Evolutionary conservation across 2,797 vertebrate species (phyloP).

Genomic region (Neostethus bicornis): DNA sequence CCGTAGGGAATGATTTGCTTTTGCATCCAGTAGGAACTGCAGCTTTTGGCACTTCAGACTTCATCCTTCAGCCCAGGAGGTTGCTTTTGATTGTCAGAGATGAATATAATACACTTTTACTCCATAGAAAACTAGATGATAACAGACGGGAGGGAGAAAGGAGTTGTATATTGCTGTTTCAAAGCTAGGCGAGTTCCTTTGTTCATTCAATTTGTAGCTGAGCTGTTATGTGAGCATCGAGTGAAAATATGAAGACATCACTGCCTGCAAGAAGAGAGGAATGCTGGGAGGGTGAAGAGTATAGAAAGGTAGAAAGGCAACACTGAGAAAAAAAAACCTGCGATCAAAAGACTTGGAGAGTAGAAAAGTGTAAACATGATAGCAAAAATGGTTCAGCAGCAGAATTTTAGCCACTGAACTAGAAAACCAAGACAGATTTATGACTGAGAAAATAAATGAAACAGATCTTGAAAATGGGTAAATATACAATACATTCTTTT

Average conservation of each 20-base stretch:
- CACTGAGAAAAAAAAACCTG: background rate
- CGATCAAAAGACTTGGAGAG: slow-evolving; percentile 22
- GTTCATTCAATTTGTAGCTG: slow-evolving; percentile 35
- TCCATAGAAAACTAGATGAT: background rate
- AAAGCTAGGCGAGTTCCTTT: slow-evolving; percentile 28
- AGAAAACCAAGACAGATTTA: slow-evolving; percentile 9
- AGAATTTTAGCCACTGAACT: slow-evolving; percentile 10
- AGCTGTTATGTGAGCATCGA: slow-evolving; percentile 48
- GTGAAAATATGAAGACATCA: slow-evolving; percentile 29
- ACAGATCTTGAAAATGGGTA: background rate
- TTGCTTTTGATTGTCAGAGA: background rate
- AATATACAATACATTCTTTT: slow-evolving; percentile 14
- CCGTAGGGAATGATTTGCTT: background rate
- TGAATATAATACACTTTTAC: background rate
- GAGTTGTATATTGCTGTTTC: slow-evolving; percentile 9
- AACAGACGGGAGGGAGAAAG: slow-evolving; percentile 3
- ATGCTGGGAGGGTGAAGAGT: slow-evolving; percentile 18
- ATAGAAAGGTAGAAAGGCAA: background rate
- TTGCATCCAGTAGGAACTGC: background rate
- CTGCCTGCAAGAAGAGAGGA: slow-evolving; percentile 16
- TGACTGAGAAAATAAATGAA: slow-evolving; percentile 9
- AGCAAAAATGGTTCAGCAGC: slow-evolving; percentile 12
- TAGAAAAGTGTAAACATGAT: slow-evolving; percentile 21
- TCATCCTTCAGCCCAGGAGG: background rate
- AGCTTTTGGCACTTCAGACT: slow-evolving; percentile 4